phyloP scores from a whole-genome alignment of 2,797 vertebrate genomes.

The Dermochelys coriacea region DNA sequence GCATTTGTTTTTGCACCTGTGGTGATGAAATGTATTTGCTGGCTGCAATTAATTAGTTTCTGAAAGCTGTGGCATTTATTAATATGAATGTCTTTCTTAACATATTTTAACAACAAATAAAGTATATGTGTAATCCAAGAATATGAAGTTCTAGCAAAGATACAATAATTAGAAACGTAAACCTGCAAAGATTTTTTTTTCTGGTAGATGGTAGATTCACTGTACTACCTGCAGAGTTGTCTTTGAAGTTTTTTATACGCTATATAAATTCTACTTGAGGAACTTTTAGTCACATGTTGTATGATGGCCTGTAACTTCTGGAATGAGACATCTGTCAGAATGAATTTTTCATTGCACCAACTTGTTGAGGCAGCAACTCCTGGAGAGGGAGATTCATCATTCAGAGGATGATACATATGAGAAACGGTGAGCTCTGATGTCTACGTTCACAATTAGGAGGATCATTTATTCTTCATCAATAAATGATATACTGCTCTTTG shows the following conservation, averaged over 20 bases:
- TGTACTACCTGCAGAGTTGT: background rate
- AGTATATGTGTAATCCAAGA: background rate
- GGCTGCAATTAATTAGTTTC: background rate
- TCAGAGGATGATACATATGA: background rate
- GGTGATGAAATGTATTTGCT: background rate
- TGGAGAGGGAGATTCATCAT: background rate
- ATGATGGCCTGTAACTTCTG: background rate
- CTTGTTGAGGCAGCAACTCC: background rate
- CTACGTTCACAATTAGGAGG: background rate
- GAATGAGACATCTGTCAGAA: background rate
- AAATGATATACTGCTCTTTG: background rate
- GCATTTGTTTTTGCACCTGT: fast-evolving
- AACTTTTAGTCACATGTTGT: background rate
- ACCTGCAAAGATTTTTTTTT: background rate
- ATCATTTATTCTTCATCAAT: background rate
- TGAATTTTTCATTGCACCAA: background rate
- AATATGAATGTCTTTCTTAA: background rate
- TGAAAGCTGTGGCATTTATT: background rate
- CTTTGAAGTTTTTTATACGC: background rate
- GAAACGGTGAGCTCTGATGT: background rate
- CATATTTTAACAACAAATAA: background rate
- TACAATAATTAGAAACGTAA: background rate
- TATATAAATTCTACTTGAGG: background rate
- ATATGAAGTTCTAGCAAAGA: background rate
- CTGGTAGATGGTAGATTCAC: background rate